Percentiles rank a stretch among this genome's conserved stretches.
These are phyloP conservation scores for Eptesicus fuscus DNA, from an alignment of 2,113 vertebrate genomes.

Conservation along the genomic window DNA sequence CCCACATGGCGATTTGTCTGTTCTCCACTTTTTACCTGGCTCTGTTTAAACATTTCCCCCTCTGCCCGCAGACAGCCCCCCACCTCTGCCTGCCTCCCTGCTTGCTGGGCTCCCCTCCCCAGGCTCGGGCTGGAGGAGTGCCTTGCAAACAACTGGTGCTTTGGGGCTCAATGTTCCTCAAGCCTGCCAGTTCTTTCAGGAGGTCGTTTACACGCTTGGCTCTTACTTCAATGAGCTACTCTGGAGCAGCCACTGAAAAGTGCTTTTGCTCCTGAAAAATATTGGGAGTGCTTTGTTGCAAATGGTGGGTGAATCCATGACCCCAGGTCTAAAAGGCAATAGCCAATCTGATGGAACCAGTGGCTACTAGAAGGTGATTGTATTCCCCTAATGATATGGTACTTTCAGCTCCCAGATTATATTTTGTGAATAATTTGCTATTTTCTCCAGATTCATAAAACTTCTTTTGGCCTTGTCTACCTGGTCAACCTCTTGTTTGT, in stretches of 20 bases:
- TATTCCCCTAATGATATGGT: neutral
- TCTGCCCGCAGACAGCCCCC: constrained; percentile 38
- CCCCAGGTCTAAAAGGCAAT: neutral
- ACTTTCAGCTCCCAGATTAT: neutral
- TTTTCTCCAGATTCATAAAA: constrained; percentile 63
- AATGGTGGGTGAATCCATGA: neutral
- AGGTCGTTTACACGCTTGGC: constrained; percentile 70
- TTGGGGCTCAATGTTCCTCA: constrained; percentile 59
- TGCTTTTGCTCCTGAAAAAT: constrained; percentile 66
- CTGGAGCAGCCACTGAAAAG: constrained; percentile 42
- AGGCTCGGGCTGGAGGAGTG: constrained; percentile 50
- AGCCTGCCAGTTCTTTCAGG: constrained; percentile 65
- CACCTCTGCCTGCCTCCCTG: constrained; percentile 37
- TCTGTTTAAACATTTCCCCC: constrained; percentile 35
- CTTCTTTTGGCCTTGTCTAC: constrained; percentile 57
- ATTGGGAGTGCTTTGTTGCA: constrained; percentile 34
- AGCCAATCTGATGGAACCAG: rapidly evolving
- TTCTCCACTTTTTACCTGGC: neutral
- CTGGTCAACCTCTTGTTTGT: constrained; percentile 72
- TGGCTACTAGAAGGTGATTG: neutral
- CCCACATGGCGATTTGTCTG: neutral
- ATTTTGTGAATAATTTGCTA: constrained; percentile 51
- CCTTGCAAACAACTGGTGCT: constrained; percentile 68
- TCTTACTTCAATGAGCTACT: constrained; percentile 56
- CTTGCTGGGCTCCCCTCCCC: constrained; percentile 27